Base-by-base conservation (phyloP, 1,140 invertebrate genomes). In the Helicoverpa zea region DNA sequence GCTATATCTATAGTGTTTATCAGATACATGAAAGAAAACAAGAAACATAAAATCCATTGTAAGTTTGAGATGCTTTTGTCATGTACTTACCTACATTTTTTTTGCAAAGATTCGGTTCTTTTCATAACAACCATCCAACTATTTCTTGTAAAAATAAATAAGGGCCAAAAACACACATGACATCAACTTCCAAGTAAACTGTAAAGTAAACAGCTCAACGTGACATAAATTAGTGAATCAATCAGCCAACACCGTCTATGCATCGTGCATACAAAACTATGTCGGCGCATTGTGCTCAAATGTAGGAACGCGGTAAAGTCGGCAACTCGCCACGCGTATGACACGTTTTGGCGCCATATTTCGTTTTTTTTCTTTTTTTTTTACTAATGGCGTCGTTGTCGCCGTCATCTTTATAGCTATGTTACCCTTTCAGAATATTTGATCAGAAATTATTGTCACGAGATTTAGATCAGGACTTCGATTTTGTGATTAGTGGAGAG, bases 221-320 rank as follows among this genome's bases (percentile, higher is more conserved):
- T 75, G 73, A 75, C 73, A n/a, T 75, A 56, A 43, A 75, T 75
- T 75, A 75, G 73, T 47, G 29, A 75, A 75, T 75, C 58, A 61
- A 75, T 61, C 73, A n/a, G 23, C n/a, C 35, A 30, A 13, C 54
- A 16, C 13, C 29, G 23, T 14, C n/a, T 77, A 64, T 75, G 74
- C 68, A 54, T 74, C n/a, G 11, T 49, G 52, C 43, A 79, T 49
- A 63, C 75, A 68, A 81, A 85, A 83, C 49, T 81, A 63, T 56
- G 35, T 43, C 35, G 35, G 35, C 35, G 81, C 70, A 75, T 75
- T 75, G 43, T 63, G 58, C 14, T 61, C 56, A 63, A 75, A 49
- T 75, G 58, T 75, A 43, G 23, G 52, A 43, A 73, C 70, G 35
- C 63, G 63, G 63, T 35, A 14, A n/a, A 43, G 66, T 2, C 9